Evolutionary conservation across 53 echinoderm and acorn worm genomes (phyloP).

Genomic region (Arbacia lixula): DNA sequence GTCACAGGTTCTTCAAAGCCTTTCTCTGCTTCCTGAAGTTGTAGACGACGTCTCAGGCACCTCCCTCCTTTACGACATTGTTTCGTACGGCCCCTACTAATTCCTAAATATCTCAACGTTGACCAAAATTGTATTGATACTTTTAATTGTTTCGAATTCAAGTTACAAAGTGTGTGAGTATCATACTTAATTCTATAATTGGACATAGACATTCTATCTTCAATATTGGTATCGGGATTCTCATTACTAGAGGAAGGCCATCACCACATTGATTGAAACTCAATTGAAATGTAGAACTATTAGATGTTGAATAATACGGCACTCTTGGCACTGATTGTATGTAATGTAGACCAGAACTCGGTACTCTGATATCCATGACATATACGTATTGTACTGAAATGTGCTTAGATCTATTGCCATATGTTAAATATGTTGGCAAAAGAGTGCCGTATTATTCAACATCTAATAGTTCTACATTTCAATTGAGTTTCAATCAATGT

Average conservation of each 20-base stretch:
- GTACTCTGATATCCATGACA: no score
- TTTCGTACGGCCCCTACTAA: constrained; percentile 7
- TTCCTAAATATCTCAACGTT: constrained; percentile 3
- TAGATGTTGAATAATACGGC: constrained; percentile 5
- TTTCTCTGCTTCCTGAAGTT: background rate
- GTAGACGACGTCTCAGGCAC: constrained; percentile 39
- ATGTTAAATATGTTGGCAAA: no score
- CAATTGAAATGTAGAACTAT: constrained; percentile 16
- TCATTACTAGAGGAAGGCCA: constrained; percentile 10
- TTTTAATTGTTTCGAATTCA: constrained; percentile 1
- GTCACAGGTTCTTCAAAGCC: constrained; percentile 9
- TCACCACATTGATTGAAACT: constrained; percentile 16
- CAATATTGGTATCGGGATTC: background rate
- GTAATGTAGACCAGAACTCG: no score
- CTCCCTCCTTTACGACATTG: constrained; percentile 22
- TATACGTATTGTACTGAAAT: no score
- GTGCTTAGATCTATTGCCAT: no score
- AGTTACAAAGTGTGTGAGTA: background rate
- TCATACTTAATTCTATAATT: background rate
- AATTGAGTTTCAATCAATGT: background rate
- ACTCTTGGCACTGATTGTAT: no score
- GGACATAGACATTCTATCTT: constrained; percentile 16
- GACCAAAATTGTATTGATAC: constrained; percentile 1
- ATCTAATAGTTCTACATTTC: background rate
- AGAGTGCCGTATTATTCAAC: constrained; percentile 23